These are phyloP conservation scores for Cerastis leucographa DNA, from an alignment of 2,888 invertebrate genomes.

Conservation along the genomic window DNA sequence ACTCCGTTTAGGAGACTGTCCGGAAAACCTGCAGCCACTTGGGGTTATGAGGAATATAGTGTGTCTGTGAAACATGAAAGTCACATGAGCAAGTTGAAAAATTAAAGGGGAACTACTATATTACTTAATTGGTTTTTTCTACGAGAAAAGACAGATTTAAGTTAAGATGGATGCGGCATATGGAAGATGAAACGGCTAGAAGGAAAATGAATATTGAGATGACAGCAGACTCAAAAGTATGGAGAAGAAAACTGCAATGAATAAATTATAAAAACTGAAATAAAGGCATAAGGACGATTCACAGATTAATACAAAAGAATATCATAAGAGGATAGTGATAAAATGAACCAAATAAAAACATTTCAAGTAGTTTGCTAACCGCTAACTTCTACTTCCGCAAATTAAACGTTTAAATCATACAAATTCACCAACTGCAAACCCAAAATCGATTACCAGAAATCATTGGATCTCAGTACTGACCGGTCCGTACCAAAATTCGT, in stretches of 20 bases:
- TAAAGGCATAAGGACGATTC: background rate
- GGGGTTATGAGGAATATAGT: constrained; percentile 16
- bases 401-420: background rate
- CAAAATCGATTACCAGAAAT: constrained; percentile 28
- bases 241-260: background rate
- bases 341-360: background rate
- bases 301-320: background rate
- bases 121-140: background rate
- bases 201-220: background rate
- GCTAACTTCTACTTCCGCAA: background rate
- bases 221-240: background rate
- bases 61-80: constrained; percentile 8
- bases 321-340: background rate
- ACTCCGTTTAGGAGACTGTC: constrained; percentile 5
- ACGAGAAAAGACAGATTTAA: background rate
- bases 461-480: constrained; percentile 10
- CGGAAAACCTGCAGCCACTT: constrained; percentile 7
- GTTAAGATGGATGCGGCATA: background rate
- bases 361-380: background rate
- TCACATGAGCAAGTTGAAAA: background rate
- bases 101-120: background rate
- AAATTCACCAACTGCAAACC: constrained; percentile 4
- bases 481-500: constrained; percentile 43
- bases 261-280: background rate
- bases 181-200: background rate